Percentiles rank a stretch among this genome's conserved stretches.
phyloP scores from a whole-genome alignment of 2,888 invertebrate genomes.

The Agrotis clavis region DNA sequence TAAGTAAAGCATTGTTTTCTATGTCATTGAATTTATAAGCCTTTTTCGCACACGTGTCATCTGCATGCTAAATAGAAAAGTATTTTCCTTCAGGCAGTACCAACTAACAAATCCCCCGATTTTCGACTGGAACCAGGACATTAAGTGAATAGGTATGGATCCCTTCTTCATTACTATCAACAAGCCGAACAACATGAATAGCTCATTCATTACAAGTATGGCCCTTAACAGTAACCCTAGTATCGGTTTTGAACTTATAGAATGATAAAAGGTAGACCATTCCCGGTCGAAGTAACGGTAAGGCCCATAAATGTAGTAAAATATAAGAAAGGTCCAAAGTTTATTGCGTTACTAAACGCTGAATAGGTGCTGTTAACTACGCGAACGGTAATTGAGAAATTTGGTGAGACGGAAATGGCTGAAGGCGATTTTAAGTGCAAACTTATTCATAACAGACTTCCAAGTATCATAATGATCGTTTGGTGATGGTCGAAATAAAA shows the following conservation, averaged over 20 bases:
- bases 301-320: conserved; percentile 16
- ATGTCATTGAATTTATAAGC: no score
- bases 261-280: neutral
- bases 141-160: no score
- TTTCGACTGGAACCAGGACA: neutral
- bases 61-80: neutral
- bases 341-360: conserved; percentile 44
- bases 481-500: no score
- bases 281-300: conserved; percentile 32
- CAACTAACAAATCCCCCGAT: neutral
- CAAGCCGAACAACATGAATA: neutral
- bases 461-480: no score
- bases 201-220: neutral
- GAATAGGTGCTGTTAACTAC: conserved; percentile 11
- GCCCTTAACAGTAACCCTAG: neutral
- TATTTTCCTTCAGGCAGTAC: neutral
- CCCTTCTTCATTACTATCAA: neutral
- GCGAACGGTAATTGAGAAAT: conserved; percentile 15
- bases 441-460: neutral
- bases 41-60: neutral
- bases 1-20: no score
- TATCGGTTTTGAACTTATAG: conserved; percentile 3
- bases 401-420: conserved; percentile 8
- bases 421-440: conserved; percentile 11
- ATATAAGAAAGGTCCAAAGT: conserved; percentile 23